A percentile compares a stretch with the other conserved stretches of the same genome.
Conservation (phyloP, 2,888 invertebrate species). For the Neria commutata region DNA sequence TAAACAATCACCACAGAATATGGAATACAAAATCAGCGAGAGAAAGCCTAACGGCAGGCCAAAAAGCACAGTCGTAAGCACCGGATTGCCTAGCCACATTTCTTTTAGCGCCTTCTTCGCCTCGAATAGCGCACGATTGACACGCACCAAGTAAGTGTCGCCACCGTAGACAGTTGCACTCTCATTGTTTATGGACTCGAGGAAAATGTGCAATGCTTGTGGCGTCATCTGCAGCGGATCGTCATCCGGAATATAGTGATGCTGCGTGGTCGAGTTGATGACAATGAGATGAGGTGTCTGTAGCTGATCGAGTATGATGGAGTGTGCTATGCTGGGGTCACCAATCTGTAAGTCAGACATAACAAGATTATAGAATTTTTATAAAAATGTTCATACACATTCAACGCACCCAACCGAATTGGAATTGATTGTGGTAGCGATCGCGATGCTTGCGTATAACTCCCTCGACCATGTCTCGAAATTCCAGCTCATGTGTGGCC, state of each 20-base stretch:
- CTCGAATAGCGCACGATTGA: constrained; percentile 85
- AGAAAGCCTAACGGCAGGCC: constrained; percentile 93
- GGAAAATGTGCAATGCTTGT: constrained; percentile 64
- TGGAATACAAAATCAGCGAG: constrained; percentile 91
- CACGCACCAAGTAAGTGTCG: constrained; percentile 74
- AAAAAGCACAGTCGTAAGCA: constrained; percentile 90
- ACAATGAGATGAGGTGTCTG: constrained; percentile 86
- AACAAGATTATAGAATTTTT: background rate
- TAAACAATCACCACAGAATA: constrained; percentile 94
- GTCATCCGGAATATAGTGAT: constrained; percentile 89
- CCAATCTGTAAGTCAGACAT: constrained; percentile 66
- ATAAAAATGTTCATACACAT: background rate
- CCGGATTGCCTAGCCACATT: constrained; percentile 94
- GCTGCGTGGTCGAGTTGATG: constrained; percentile 88
- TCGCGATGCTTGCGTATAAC: constrained; percentile 77
- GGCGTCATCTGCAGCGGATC: constrained; percentile 81
- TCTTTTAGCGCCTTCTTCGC: constrained; percentile 77
- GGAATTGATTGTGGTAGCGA: constrained; percentile 81
- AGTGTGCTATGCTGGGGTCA: constrained; percentile 87
- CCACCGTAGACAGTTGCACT: constrained; percentile 86
- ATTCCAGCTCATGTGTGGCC: constrained; percentile 79
- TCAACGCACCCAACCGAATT: constrained; percentile 87
- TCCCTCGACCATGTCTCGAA: constrained; percentile 82
- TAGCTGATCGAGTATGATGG: constrained; percentile 87
- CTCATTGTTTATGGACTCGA: constrained; percentile 71